A percentile compares a stretch with the other conserved stretches of the same genome.
phyloP scores from a whole-genome alignment of 2,888 invertebrate genomes.

The Plebejus melissa region DNA sequence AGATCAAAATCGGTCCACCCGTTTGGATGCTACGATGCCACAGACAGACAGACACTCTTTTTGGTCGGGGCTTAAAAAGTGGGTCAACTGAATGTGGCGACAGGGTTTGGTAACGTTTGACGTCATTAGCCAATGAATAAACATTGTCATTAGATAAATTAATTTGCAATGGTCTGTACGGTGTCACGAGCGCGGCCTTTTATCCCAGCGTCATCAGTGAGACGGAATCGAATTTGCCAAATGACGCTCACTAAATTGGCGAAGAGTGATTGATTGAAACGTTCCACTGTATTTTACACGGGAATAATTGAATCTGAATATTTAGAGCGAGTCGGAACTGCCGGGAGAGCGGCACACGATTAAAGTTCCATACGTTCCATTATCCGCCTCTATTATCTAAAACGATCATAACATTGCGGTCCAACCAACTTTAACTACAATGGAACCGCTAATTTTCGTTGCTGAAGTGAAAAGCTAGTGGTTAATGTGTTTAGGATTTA shows the following conservation, averaged over 20 bases:
- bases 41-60: neutral
- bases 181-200: constrained; percentile 68
- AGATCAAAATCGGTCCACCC: too few relatives aligned
- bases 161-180: constrained; percentile 50
- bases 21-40: too few relatives aligned
- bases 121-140: constrained; percentile 21
- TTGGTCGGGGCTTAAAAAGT: neutral
- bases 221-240: constrained; percentile 72
- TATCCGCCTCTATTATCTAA: constrained; percentile 27
- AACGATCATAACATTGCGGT: constrained; percentile 27
- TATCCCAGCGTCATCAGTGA: constrained; percentile 62
- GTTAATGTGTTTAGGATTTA: constrained; percentile 23
- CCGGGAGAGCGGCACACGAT: constrained; percentile 33
- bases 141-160: constrained; percentile 68
- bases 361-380: constrained; percentile 33
- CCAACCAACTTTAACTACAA: constrained; percentile 23
- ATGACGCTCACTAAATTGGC: constrained; percentile 71
- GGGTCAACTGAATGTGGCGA: neutral
- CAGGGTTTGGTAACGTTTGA: neutral
- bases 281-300: constrained; percentile 57
- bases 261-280: constrained; percentile 71
- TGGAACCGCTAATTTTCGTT: constrained; percentile 24
- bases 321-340: constrained; percentile 44
- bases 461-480: constrained; percentile 23
- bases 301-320: constrained; percentile 63